Evolutionary conservation across 1,140 invertebrate species (phyloP).

Genomic region (Spodoptera litura): DNA sequence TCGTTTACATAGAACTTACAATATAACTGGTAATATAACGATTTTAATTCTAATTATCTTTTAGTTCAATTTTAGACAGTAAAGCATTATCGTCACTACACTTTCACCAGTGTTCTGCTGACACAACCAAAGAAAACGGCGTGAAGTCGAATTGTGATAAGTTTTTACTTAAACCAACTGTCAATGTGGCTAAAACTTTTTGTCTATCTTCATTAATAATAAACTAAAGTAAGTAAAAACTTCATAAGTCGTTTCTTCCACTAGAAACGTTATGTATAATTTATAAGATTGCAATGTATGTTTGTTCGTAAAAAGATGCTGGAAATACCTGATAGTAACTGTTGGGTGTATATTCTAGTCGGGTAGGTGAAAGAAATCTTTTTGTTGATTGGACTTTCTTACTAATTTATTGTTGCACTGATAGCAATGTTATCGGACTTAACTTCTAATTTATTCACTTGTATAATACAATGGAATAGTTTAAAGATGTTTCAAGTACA

Average conservation of each 20-base stretch:
- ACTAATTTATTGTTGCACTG: too few species aligned
- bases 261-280: constrained; percentile 14
- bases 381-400: too few species aligned
- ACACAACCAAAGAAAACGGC: not conserved
- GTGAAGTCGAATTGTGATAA: not conserved
- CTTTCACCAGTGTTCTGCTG: not conserved
- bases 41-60: too few species aligned
- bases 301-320: constrained; percentile 20
- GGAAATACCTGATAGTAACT: not conserved
- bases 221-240: constrained; percentile 6
- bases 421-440: too few species aligned
- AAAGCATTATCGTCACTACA: not conserved
- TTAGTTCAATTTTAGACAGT: too few species aligned
- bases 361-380: too few species aligned
- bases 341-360: too few species aligned
- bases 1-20: too few species aligned
- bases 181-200: not conserved
- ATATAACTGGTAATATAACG: too few species aligned
- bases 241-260: not conserved
- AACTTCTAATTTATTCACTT: too few species aligned
- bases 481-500: too few species aligned
- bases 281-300: constrained; percentile 3
- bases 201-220: not conserved
- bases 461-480: too few species aligned
- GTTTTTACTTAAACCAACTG: not conserved